phyloP scores from a whole-genome alignment of 2,113 vertebrate genomes.

The Oncorhynchus gorbuscha region DNA sequence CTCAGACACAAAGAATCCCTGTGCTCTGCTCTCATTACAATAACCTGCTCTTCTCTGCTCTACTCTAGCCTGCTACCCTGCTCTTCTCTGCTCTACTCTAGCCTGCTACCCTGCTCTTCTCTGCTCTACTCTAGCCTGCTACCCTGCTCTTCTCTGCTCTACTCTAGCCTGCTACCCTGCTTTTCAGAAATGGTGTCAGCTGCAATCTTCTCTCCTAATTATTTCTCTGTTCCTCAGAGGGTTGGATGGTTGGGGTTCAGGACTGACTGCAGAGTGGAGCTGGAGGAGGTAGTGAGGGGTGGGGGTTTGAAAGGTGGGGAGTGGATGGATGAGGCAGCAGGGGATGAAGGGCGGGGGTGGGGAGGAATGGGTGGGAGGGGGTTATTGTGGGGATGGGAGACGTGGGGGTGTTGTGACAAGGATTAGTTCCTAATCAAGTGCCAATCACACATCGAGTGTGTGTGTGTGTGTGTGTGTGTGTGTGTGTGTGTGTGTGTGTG shows the following conservation, averaged over 20 bases:
- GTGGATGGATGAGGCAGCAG: conserved; percentile 18
- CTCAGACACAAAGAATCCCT: conserved; percentile 71
- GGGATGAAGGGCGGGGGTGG: conserved; percentile 19
- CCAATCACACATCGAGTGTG: conserved; percentile 81
- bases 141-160: conserved; percentile 42
- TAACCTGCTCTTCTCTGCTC: conserved; percentile 55
- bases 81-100: too few relatives aligned
- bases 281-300: conserved; percentile 57
- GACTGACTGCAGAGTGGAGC: conserved; percentile 56
- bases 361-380: not conserved
- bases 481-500: too few relatives aligned
- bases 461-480: too few relatives aligned
- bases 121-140: too few relatives aligned
- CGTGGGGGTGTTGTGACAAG: conserved; percentile 59
- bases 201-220: conserved; percentile 81
- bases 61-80: too few relatives aligned
- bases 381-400: not conserved
- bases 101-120: conserved; percentile 62
- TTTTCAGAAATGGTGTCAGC: conserved; percentile 81
- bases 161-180: conserved; percentile 1
- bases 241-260: conserved; percentile 69
- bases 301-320: conserved; percentile 31
- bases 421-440: conserved; percentile 95
- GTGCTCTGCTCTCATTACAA: conserved; percentile 80
- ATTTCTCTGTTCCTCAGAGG: conserved; percentile 76